A percentile compares a stretch with the other conserved stretches of the same genome.
Conservation (phyloP, 2,797 vertebrate genomes). For the Neomorphus geoffroyi region DNA sequence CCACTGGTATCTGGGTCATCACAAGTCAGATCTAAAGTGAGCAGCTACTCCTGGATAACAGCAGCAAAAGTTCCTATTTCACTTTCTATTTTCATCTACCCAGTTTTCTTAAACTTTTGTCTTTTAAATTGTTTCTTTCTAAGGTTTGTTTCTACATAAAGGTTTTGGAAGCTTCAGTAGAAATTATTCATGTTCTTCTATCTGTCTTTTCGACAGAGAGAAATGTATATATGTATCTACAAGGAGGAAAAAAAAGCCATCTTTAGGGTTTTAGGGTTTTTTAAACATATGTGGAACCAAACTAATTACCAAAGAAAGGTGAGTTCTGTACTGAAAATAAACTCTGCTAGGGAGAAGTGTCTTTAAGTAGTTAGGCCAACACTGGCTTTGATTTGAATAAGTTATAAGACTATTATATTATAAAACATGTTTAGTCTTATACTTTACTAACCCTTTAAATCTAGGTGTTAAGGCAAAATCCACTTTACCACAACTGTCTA, state of each 20-base stretch:
- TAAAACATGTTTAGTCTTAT: not conserved
- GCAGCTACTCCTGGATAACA: not conserved
- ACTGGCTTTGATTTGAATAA: not conserved
- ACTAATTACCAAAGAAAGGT: not conserved
- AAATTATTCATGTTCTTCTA: not conserved
- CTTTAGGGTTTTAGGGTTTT: not conserved
- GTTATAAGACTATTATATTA: not conserved
- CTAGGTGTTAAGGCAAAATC: not conserved
- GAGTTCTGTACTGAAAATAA: not conserved
- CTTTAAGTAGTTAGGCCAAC: not conserved
- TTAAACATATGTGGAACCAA: not conserved
- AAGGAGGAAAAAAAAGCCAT: not conserved
- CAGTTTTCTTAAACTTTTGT: not conserved
- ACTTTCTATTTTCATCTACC: not conserved
- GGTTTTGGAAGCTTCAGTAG: not conserved
- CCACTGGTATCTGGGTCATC: not conserved
- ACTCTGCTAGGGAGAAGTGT: not conserved
- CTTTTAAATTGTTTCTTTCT: not conserved
- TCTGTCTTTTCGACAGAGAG: no score
- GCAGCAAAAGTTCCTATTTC: not conserved
- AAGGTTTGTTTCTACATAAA: not conserved
- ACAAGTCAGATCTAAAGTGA: not conserved
- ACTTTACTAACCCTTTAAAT: not conserved
- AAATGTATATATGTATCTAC: not conserved
- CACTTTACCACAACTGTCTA: not conserved